phyloP scores from a whole-genome alignment of 2,113 vertebrate genomes.

The Spheniscus mendiculus region DNA sequence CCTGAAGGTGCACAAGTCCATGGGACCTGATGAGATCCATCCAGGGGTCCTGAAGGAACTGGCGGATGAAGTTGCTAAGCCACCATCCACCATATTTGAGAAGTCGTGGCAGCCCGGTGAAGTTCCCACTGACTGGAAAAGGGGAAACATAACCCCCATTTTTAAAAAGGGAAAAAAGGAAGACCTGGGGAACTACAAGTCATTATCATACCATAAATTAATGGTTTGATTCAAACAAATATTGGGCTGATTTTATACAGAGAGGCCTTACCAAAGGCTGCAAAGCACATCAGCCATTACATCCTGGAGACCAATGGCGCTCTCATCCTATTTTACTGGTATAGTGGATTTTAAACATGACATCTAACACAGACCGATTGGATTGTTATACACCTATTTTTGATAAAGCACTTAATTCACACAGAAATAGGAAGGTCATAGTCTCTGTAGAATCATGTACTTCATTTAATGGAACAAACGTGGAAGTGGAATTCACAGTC shows the following conservation, averaged over 20 bases:
- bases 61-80: no score
- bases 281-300: background rate
- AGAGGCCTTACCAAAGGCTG: background rate
- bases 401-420: background rate
- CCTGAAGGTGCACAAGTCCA: no score
- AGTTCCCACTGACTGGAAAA: no score
- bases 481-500: background rate
- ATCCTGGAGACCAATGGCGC: background rate
- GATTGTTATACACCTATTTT: background rate
- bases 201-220: background rate
- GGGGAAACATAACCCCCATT: no score
- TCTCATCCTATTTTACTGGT: background rate
- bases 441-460: background rate
- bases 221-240: background rate
- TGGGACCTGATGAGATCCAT: no score
- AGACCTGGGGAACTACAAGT: no score
- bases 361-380: fast-evolving
- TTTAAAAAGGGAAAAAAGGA: no score
- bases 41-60: no score
- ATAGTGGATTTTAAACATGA: background rate
- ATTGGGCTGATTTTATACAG: background rate
- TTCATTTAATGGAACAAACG: background rate
- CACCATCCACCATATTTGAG: no score
- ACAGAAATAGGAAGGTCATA: background rate
- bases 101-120: no score